Evolutionary conservation across 2,113 vertebrate genomes (phyloP), one percentile per base, ranked within the genome.

Genomic region (Hippopotamus amphibius): DNA sequence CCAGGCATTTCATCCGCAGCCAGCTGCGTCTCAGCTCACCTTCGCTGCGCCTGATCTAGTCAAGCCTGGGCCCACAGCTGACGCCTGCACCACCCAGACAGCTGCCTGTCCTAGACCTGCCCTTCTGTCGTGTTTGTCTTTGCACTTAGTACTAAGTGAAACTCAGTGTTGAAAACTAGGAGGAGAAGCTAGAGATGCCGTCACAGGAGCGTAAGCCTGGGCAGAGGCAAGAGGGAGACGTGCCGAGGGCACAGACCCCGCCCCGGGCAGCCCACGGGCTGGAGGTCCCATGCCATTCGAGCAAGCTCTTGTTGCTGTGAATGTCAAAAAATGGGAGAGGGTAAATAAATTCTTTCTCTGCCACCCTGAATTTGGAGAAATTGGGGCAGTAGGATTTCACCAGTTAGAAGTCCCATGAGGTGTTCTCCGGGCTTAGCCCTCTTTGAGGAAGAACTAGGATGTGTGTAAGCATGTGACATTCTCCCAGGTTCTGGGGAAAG

Each of bases 141-240:
- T 96, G 21, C 93, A 65, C 84, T 80, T 53, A n/a, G 79, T 90
- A 41, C 72, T 85, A 69, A 79, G 37, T 43, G 81, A 82, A 93
- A 66, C 37, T 37, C 59, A 22, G 6, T 6, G 76, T 68, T 41
- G 53, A 92, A 72, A 93, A 50, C 12, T 37, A 57, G 43, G 80
- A 59, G 63, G 22, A 50, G 74, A 61, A 69, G 55, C 19, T 12
- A 7, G 63, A n/a, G 17, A 3, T 13, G 11, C 28, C 26, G 7
- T 1, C 15, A 3, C 9, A 8, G 22, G 65, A 7, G 17, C 5
- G 3, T 41, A 50, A 26, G 21, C 26, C 37, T 5, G 24, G 41
- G 50, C 8, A 19, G 61, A 16, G 74, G n/a, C 3, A n/a, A 16
- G 10, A 37, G 81, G n/a, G 55, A 24, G 21, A 21, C 22, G 19